Conservation (phyloP, 2,797 vertebrate genomes). For the Stomatorhinus walkeri region DNA sequence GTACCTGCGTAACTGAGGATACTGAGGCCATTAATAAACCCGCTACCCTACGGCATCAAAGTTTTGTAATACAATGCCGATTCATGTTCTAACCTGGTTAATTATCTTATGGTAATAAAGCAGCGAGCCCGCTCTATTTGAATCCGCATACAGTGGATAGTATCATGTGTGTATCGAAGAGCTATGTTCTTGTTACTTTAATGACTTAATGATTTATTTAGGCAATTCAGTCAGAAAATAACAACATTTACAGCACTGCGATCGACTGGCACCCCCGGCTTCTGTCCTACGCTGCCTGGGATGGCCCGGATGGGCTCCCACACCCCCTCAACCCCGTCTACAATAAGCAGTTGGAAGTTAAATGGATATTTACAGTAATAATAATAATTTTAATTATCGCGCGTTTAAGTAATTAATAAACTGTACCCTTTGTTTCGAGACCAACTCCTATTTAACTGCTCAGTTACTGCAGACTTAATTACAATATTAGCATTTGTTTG, state of each 20-base stretch:
- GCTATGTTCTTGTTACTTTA: neutral
- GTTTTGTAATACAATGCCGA: neutral
- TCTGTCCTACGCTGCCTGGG: neutral
- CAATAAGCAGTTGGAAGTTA: neutral
- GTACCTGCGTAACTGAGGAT: neutral
- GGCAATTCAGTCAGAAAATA: neutral
- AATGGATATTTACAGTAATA: neutral
- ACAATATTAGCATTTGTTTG: constrained; percentile 5
- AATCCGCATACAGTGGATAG: neutral
- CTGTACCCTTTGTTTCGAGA: neutral
- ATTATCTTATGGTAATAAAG: neutral
- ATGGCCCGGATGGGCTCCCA: neutral
- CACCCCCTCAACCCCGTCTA: neutral
- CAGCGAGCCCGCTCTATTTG: neutral
- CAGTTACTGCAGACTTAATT: neutral
- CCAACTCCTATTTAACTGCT: neutral
- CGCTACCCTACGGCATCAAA: neutral
- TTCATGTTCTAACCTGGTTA: neutral
- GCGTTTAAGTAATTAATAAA: neutral
- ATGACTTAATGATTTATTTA: neutral
- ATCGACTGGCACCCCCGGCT: neutral
- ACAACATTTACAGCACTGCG: neutral
- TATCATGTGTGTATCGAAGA: neutral
- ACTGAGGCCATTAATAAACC: neutral
- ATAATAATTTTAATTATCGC: neutral